A percentile compares a stretch with the other conserved stretches of the same genome.
These are phyloP conservation scores for Larimichthys polyactis DNA, from an alignment of 2,113 vertebrate genomes.

Conservation along the genomic window DNA sequence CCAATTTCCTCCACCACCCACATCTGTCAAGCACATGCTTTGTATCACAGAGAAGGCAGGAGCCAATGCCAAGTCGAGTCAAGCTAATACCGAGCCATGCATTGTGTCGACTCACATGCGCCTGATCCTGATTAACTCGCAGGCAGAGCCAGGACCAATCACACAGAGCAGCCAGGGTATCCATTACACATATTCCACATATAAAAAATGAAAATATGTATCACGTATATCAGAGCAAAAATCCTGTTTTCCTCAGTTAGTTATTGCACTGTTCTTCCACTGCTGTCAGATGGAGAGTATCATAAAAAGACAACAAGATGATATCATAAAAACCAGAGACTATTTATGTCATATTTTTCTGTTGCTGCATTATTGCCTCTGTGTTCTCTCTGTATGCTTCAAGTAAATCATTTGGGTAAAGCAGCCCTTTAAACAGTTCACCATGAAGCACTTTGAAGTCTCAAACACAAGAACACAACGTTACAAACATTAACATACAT, in stretches of 20 bases:
- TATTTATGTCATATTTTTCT: background rate
- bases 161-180: conserved; percentile 24
- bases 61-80: conserved; percentile 29
- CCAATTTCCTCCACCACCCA: conserved; percentile 46
- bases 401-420: too few relatives aligned
- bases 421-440: too few relatives aligned
- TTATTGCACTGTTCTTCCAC: background rate
- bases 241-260: background rate
- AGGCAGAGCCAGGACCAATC: conserved; percentile 33
- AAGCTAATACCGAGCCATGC: conserved; percentile 34
- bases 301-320: background rate
- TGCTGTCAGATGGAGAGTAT: background rate
- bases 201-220: background rate
- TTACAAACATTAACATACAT: too few relatives aligned
- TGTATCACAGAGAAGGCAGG: conserved; percentile 27
- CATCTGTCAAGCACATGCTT: conserved; percentile 69
- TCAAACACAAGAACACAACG: too few relatives aligned
- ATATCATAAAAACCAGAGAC: background rate
- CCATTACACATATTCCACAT: conserved; percentile 30
- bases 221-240: conserved; percentile 12
- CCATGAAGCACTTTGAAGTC: too few relatives aligned
- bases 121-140: conserved; percentile 58
- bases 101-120: conserved; percentile 26
- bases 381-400: background rate
- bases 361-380: background rate